phyloP scores from a whole-genome alignment of 2,113 vertebrate genomes.

The Centropristis striata region DNA sequence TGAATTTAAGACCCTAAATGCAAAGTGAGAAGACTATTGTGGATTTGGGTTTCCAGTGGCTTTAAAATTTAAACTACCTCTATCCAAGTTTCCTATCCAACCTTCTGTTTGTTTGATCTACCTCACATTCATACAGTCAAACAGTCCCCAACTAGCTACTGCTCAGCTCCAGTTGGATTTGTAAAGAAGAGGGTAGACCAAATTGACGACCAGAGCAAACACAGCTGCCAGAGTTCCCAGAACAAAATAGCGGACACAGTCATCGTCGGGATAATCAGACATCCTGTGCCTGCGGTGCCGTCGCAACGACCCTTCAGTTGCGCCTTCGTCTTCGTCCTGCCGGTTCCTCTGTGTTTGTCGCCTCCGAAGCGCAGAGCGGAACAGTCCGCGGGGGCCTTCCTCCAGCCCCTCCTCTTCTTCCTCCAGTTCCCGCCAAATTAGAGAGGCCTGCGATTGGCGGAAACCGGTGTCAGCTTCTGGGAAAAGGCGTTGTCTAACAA shows the following conservation, averaged over 20 bases:
- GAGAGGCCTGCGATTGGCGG: conserved; percentile 99
- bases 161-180: conserved; percentile 87
- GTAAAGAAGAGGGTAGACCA: conserved; percentile 92
- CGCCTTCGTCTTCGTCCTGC: conserved; percentile 63
- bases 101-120: not conserved
- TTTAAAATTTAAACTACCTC: not conserved
- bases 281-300: conserved; percentile 70
- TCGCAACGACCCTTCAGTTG: conserved; percentile 48
- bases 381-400: conserved; percentile 76
- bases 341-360: conserved; percentile 56
- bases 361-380: conserved; percentile 79
- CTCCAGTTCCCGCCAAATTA: conserved; percentile 99
- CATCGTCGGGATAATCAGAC: conserved; percentile 89
- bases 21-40: no score
- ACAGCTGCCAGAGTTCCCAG: conserved; percentile 92
- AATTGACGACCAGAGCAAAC: conserved; percentile 92
- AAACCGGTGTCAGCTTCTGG: conserved; percentile 96
- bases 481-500: conserved; percentile 77
- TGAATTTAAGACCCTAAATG: no score
- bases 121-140: no score
- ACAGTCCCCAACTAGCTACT: not conserved
- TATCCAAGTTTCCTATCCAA: not conserved
- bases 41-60: not conserved
- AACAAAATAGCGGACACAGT: conserved; percentile 93
- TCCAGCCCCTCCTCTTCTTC: conserved; percentile 90